phyloP scores from a whole-genome alignment of 2,888 invertebrate genomes.

The Pandemis corylana region DNA sequence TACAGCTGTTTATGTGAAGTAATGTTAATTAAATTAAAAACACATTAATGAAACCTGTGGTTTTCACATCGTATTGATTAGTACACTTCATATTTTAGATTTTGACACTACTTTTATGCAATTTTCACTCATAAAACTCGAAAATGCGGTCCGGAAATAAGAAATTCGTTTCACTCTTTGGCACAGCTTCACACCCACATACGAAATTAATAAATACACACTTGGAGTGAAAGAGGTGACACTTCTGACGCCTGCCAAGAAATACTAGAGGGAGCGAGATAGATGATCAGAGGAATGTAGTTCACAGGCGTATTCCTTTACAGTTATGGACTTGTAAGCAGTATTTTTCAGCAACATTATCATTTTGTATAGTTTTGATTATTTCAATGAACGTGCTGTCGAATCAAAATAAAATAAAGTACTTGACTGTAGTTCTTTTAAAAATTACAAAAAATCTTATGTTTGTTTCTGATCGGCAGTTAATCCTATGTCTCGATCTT shows the following conservation, averaged over 20 bases:
- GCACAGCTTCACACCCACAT: constrained; percentile 39
- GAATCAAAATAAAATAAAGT: background rate
- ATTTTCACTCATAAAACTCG: constrained; percentile 41
- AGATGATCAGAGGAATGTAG: constrained; percentile 34
- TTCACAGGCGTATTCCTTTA: constrained; percentile 38
- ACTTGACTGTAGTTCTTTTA: background rate
- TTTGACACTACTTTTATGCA: constrained; percentile 24
- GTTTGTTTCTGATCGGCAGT: background rate
- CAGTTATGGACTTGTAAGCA: constrained; percentile 23
- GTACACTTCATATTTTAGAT: constrained; percentile 24
- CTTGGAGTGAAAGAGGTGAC: constrained; percentile 25
- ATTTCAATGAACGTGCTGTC: background rate
- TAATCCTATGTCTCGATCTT: constrained; percentile 21
- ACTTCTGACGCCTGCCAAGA: background rate
- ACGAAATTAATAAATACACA: constrained; percentile 35
- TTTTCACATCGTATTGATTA: constrained; percentile 2
- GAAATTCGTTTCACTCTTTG: constrained; percentile 39
- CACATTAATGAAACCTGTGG: constrained; percentile 26
- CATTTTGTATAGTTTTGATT: no score
- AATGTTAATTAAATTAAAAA: constrained; percentile 53
- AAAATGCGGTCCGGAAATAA: constrained; percentile 35
- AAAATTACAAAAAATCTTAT: background rate
- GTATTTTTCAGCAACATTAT: background rate
- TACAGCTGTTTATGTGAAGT: constrained; percentile 67
- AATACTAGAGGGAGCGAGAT: constrained; percentile 18